These are phyloP conservation scores for Timema cristinae DNA, from an alignment of 2,888 invertebrate species.

Conservation along the genomic window DNA sequence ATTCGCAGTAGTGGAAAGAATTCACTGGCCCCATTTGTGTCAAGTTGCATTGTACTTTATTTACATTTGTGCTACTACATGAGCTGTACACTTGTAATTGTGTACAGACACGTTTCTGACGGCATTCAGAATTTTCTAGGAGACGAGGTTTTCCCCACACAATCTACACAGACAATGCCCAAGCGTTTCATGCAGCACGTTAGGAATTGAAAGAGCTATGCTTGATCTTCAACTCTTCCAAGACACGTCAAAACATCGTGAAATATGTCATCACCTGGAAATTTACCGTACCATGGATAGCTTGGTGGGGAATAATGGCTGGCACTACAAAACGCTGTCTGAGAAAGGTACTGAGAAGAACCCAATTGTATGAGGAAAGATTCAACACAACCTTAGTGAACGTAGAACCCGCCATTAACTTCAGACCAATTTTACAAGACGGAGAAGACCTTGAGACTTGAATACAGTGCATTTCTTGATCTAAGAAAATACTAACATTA, in stretches of 20 bases:
- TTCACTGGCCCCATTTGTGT: too few species aligned
- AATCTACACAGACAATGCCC: not conserved
- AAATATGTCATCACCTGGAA: not conserved
- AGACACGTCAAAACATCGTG: not conserved
- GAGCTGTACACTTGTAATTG: not conserved
- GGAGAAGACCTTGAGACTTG: not conserved
- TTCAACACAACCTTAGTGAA: not conserved
- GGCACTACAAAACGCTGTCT: not conserved
- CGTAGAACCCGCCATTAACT: not conserved
- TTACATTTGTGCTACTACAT: not conserved
- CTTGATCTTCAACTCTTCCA: not conserved
- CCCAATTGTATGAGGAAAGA: not conserved
- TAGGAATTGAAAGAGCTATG: too few species aligned
- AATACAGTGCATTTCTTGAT: not conserved
- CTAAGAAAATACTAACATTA: not conserved
- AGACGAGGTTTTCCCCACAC: not conserved
- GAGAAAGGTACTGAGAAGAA: not conserved
- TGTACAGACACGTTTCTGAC: not conserved
- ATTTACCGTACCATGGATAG: not conserved
- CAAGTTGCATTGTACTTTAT: not conserved
- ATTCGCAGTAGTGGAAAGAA: too few species aligned
- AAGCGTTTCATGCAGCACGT: not conserved
- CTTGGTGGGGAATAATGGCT: not conserved
- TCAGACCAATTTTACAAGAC: slow-evolving; percentile 4
- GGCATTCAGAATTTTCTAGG: not conserved